Base-by-base conservation (phyloP, 37 sponge, comb jelly and placozoan species). In the Axinella damicornis region DNA sequence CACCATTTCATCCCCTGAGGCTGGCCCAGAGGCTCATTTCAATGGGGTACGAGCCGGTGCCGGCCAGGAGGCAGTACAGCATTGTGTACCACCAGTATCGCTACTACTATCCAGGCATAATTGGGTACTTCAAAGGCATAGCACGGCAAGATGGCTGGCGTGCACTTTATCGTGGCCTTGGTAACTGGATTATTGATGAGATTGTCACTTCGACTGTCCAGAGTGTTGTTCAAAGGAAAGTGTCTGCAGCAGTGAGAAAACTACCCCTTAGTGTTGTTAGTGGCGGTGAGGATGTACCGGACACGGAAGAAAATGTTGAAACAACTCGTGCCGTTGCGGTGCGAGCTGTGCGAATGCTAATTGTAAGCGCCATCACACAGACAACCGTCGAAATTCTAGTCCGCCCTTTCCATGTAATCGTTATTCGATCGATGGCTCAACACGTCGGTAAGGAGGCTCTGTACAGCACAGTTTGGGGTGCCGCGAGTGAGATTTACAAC, bases 81-180 rank as follows among this genome's bases (percentile, higher is more conserved):
- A 64, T 84, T n/a, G 0, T 89, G 34, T 73, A 78, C 40, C 79
- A 40, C 4, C 57, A 40, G 60, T 73, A 83, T 22, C 59, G 83
- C 37, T 79, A 73, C 66, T 89, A 89, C 58, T 82, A 81, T 52
- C 90, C 90, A 1, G 90, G 90, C 15, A 33, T 89, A 22, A 30
- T 79, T 30, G 80, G 85, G 4, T 89, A 89, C 41, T 39, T 68
- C 4, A 25, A 69, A 0, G 24, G 37, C 16, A 89, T 89, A 25
- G 39, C 59, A n/a, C 52, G 28, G 14, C 25, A 71, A 16, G 78
- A 83, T 20, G 90, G 90, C 0, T 89, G 90, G 90, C n/a, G 60
- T 12, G 90, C 53, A 19, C 66, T 89, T 41, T 89, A 84, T 78
- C 73, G 90, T 35, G 90, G 90, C 9, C 46, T 71, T 12, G 64